Evolutionary conservation across 2,888 invertebrate genomes (phyloP), one percentile per base, ranked within the genome.

Genomic region (Shargacucullia verbasci): DNA sequence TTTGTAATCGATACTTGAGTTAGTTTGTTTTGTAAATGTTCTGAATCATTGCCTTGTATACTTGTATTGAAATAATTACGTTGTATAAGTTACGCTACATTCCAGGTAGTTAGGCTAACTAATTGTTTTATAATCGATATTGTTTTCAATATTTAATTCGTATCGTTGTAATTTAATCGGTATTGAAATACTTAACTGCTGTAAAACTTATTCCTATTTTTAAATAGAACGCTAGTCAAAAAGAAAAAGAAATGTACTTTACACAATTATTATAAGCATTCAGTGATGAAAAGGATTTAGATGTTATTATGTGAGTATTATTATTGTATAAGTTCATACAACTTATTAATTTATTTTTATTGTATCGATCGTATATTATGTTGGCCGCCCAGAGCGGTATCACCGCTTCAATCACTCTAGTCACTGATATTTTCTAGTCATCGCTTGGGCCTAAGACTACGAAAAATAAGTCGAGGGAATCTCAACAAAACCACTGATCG

Each of bases 81-180:
- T 43, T 10, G 11, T 31, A 6, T 43, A 10, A 8, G 10, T 34
- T 38, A 9, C 38, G 20, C 29, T 13, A 41, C 47, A 61, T 52
- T 55, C 45, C 60, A 44, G n/a, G 7, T 40, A 59, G 29, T 2
- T 39, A 55, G 63, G 20, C 11, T n/a, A 64, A 56, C 55, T 10
- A 40, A 59, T 40, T 52, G 40, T 55, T 29, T 25, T 38, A 34
- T 38, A 53, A 35, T 46, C 15, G 15, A 40, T 12, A 8, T 34
- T 25, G 25, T 40, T 27, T 14, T 37, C 2, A 20, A 4, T 4
- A 3, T 3, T 9, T 37, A 9, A 15, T 33, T 3, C 37, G 3
- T 20, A 12, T 12, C 27, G 9, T 12, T 40, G 7, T 1, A 2
- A 2, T 20, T n/a, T 5, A 12, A 4, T 14, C 6, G 2, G 10